Conservation (phyloP, 2,888 invertebrate species). For the Choristoneura rosaceana region DNA sequence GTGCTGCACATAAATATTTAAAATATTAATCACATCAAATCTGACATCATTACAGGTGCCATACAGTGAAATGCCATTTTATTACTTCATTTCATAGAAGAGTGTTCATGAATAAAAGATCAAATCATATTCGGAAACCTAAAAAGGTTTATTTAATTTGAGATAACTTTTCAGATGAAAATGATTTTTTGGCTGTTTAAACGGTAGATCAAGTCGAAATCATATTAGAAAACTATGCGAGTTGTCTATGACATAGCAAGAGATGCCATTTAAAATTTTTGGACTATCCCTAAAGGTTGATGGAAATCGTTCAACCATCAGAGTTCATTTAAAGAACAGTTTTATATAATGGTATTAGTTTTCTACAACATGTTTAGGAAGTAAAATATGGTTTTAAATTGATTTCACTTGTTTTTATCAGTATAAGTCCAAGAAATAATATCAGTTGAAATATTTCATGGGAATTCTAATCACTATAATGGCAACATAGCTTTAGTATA, state of each 20-base stretch:
- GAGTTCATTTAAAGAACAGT: too few relatives aligned
- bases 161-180: neutral
- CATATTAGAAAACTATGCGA: neutral
- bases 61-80: neutral
- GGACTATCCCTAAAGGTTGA: neutral
- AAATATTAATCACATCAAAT: neutral
- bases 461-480: neutral
- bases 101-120: neutral
- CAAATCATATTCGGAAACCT: neutral
- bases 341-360: too few relatives aligned
- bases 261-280: neutral
- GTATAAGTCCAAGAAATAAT: too few relatives aligned
- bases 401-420: too few relatives aligned
- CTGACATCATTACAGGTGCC: neutral
- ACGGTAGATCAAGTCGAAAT: neutral
- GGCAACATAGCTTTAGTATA: conserved; percentile 9
- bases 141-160: neutral
- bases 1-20: neutral
- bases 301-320: neutral
- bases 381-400: too few relatives aligned
- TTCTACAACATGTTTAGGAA: too few relatives aligned
- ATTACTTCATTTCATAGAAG: neutral
- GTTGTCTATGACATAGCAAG: neutral
- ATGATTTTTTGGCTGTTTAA: neutral
- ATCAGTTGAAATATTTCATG: too few relatives aligned